These are phyloP conservation scores for Salticus scenicus DNA, from an alignment of 2,888 invertebrate genomes.

Conservation along the genomic window DNA sequence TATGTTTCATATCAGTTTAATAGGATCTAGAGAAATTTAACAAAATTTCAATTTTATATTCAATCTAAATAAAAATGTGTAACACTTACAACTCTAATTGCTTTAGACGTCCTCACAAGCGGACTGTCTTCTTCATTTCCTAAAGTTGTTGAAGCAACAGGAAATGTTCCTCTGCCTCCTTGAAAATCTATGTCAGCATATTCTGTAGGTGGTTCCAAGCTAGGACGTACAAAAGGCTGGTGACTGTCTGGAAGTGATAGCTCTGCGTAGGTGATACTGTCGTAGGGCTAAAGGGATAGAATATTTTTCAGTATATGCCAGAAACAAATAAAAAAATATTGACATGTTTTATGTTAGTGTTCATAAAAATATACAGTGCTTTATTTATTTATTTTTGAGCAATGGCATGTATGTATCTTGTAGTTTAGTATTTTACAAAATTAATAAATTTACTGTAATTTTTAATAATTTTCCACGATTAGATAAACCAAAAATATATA, in stretches of 20 bases:
- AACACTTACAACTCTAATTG: constrained; percentile 60
- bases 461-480: too few species aligned
- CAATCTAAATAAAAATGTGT: too few species aligned
- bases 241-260: constrained; percentile 57
- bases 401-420: too few species aligned
- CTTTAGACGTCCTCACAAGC: constrained; percentile 54
- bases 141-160: constrained; percentile 29
- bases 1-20: too few species aligned
- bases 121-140: constrained; percentile 59
- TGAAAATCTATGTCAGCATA: constrained; percentile 69
- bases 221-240: constrained; percentile 55
- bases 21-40: too few species aligned
- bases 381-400: too few species aligned
- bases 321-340: background rate
- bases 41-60: too few species aligned
- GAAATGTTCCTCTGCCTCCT: constrained; percentile 51
- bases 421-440: too few species aligned
- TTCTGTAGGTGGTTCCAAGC: constrained; percentile 64
- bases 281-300: constrained; percentile 41
- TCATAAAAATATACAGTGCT: too few species aligned
- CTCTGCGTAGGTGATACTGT: constrained; percentile 68
- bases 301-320: background rate
- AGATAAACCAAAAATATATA: too few species aligned
- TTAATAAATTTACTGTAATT: too few species aligned
- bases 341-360: background rate